Evolutionary conservation across 2,888 invertebrate species (phyloP).

Genomic region (Scaptomyza reducta): DNA sequence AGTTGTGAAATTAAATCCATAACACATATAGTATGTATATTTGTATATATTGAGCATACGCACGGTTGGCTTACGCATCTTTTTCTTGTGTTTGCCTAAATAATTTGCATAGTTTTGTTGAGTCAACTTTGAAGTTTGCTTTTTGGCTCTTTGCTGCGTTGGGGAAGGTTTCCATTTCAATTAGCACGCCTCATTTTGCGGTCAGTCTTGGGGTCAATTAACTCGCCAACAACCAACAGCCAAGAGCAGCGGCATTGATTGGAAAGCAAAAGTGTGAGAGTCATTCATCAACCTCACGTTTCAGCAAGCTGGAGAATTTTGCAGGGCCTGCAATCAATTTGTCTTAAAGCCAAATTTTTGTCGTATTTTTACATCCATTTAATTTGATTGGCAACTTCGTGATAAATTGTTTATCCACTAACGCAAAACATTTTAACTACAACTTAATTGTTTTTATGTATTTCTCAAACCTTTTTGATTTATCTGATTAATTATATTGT

Average conservation of each 20-base stretch:
- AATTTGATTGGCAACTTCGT: constrained; percentile 1
- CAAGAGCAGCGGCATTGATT: constrained; percentile 43
- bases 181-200: constrained; percentile 63
- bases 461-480: not conserved
- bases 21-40: too few relatives aligned
- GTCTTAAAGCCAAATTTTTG: constrained; percentile 15
- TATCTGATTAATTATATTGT: not conserved
- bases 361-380: not conserved
- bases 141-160: constrained; percentile 23
- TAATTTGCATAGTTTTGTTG: constrained; percentile 39
- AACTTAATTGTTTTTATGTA: constrained; percentile 7
- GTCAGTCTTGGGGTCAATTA: constrained; percentile 66
- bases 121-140: constrained; percentile 34
- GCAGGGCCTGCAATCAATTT: constrained; percentile 30
- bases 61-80: constrained; percentile 40
- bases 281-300: constrained; percentile 57
- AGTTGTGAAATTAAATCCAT: constrained; percentile 32
- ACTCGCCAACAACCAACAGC: constrained; percentile 28
- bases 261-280: constrained; percentile 69
- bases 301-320: constrained; percentile 25
- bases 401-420: not conserved
- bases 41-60: constrained; percentile 35
- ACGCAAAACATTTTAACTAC: constrained; percentile 3
- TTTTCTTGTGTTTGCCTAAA: constrained; percentile 26
- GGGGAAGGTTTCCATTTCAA: constrained; percentile 60